Percentiles rank a stretch among this genome's conserved stretches.
Evolutionary conservation across 2,888 invertebrate species (phyloP).

Genomic region (Drosophila diplacantha): DNA sequence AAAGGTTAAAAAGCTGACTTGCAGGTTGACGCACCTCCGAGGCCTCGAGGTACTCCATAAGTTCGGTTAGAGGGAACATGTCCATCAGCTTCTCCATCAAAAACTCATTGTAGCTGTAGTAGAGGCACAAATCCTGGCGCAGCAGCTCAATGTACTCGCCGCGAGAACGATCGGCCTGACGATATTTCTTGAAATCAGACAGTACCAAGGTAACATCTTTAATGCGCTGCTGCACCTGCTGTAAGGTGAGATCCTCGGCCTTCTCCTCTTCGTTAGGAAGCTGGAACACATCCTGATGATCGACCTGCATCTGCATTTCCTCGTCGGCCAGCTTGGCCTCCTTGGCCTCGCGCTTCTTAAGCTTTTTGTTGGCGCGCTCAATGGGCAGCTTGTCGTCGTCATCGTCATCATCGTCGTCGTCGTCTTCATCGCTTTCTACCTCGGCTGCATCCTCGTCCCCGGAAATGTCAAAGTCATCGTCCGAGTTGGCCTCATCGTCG

Average conservation of each 20-base stretch:
- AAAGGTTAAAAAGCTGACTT: accelerated
- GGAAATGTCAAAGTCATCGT: conserved; percentile 79
- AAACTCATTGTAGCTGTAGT: conserved; percentile 98
- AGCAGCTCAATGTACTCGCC: conserved; percentile 90
- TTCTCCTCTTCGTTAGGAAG: conserved; percentile 89
- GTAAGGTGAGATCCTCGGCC: conserved; percentile 85
- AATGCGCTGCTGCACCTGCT: conserved; percentile 92
- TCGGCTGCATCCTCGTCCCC: conserved; percentile 75
- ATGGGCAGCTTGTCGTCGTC: conserved; percentile 89
- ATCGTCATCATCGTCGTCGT: conserved; percentile 77
- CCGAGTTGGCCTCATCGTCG: conserved; percentile 67
- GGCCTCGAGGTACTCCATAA: conserved; percentile 96
- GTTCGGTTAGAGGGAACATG: conserved; percentile 90
- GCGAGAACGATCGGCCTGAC: conserved; percentile 84
- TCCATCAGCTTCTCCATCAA: conserved; percentile 95
- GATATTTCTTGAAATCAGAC: conserved; percentile 85
- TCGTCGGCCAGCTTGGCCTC: conserved; percentile 86
- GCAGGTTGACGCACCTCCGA: conserved; percentile 84
- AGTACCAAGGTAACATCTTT: conserved; percentile 89
- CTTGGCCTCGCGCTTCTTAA: conserved; percentile 85
- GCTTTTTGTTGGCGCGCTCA: conserved; percentile 88
- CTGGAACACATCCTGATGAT: conserved; percentile 85
- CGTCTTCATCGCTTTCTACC: conserved; percentile 74
- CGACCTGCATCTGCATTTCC: conserved; percentile 89
- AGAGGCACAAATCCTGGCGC: conserved; percentile 90